Percentiles rank a stretch among this genome's conserved stretches.
phyloP scores from a whole-genome alignment of 2,888 invertebrate species.

The Maniola hyperantus region DNA sequence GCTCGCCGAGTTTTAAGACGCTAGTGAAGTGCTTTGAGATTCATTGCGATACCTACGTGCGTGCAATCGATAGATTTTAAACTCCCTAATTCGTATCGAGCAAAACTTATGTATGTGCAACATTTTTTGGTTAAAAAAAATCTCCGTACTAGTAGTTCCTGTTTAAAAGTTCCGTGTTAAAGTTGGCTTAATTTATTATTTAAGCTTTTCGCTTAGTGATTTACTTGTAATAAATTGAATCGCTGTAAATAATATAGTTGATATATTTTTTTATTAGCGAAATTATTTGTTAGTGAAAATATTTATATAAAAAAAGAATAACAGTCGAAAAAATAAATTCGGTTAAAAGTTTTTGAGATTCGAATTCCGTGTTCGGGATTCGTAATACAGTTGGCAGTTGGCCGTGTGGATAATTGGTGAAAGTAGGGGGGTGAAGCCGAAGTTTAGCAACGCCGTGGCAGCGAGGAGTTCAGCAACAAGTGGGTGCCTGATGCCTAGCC shows the following conservation, averaged over 20 bases:
- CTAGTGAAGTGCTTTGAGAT: constrained; percentile 66
- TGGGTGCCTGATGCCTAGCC: constrained; percentile 75
- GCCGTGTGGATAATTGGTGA: constrained; percentile 41
- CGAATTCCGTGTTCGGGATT: constrained; percentile 29
- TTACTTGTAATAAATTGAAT: constrained; percentile 3
- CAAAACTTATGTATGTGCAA: constrained; percentile 28
- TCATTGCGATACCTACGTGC: constrained; percentile 64
- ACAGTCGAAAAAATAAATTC: background rate
- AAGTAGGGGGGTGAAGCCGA: constrained; percentile 53
- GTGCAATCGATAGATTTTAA: constrained; percentile 48
- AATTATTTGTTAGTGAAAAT: background rate
- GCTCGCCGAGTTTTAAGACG: constrained; percentile 58
- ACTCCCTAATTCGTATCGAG: constrained; percentile 41
- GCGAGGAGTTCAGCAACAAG: constrained; percentile 75
- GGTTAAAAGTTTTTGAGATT: constrained; percentile 22
- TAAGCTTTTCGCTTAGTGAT: constrained; percentile 32
- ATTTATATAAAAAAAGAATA: constrained; percentile 10
- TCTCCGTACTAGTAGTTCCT: constrained; percentile 50
- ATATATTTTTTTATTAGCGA: constrained; percentile 7
- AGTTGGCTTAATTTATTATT: constrained; percentile 26
- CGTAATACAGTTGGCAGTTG: constrained; percentile 29
- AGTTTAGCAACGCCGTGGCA: constrained; percentile 54
- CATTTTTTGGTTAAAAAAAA: constrained; percentile 8
- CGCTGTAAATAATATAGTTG: background rate
- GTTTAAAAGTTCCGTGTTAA: constrained; percentile 46